phyloP scores from a whole-genome alignment of 2,797 vertebrate species.

The Triplophysa yarkandensis region DNA sequence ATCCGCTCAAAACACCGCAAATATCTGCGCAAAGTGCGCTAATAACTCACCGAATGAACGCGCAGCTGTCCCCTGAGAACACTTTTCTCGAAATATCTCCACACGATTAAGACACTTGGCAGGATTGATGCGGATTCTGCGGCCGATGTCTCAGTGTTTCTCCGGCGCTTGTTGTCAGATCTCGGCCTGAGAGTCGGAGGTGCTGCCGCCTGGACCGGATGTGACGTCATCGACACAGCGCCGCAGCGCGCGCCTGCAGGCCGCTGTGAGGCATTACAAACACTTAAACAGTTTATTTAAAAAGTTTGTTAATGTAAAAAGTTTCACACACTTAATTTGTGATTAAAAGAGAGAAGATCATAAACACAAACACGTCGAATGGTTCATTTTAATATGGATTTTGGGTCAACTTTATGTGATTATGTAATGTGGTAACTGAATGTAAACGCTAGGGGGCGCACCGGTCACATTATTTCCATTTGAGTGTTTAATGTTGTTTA shows the following conservation, averaged over 20 bases:
- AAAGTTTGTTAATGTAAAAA: too few relatives aligned
- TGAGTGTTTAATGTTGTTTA: too few relatives aligned
- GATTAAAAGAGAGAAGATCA: too few relatives aligned
- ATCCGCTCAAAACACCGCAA: slow-evolving; percentile 48
- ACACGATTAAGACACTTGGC: slow-evolving; percentile 59
- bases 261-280: background rate
- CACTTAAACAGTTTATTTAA: too few relatives aligned
- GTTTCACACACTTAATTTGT: too few relatives aligned
- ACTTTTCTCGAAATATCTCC: slow-evolving; percentile 66
- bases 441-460: background rate
- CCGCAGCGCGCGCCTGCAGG: background rate
- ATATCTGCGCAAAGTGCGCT: slow-evolving; percentile 26
- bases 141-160: slow-evolving; percentile 70
- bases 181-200: slow-evolving; percentile 76
- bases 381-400: too few relatives aligned
- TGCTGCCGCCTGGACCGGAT: slow-evolving; percentile 51
- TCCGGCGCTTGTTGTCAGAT: slow-evolving; percentile 63
- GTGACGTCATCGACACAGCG: slow-evolving; percentile 22
- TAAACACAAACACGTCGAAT: too few relatives aligned
- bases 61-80: slow-evolving; percentile 59
- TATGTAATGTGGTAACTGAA: background rate
- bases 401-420: too few relatives aligned
- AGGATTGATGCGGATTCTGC: slow-evolving; percentile 81
- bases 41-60: slow-evolving; percentile 74
- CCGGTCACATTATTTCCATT: background rate